Evolutionary conservation across 2,113 vertebrate species (phyloP), one percentile per base, ranked within the genome.

Genomic region (Pygoscelis antarcticus): DNA sequence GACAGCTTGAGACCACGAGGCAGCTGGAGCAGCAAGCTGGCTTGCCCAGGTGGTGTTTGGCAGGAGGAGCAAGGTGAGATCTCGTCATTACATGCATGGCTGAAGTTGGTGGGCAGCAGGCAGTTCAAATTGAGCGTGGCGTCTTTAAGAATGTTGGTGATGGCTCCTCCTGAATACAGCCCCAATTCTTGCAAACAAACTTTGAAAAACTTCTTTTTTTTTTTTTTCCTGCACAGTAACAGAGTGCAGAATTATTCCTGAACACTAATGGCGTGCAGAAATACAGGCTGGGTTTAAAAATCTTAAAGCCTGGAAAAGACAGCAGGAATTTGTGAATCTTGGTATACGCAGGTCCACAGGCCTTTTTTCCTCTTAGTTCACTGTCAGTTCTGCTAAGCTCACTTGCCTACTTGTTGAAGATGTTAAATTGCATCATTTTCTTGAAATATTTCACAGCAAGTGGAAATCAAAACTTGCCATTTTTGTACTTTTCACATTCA

Each of bases 41-140:
- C 32, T 66, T 7, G 4, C 26, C 19, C 16, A 0, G 7, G n/a
- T 6, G 54, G 4, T 17, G 42, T 14, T 62, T 2, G 8, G 30
- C 49, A 38, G 25, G 42, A 83, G 42, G 32, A 60, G n/a, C 21
- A 13, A 58, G 49, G 34, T 54, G 52, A 40, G 38, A 46, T 60
- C 32, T 30, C 12, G 8, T 61, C 36, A 2, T 4, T 8, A 1
- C 0, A 3, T 38, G 18, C 2, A 3, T 12, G 46, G 54, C 46
- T 61, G 79, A 29, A 42, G 69, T 20, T 15, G 55, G 25, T 22
- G 78, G 26, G 42, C 52, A 38, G 38, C 2, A 5, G 61, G 16
- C 29, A 6, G 27, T 9, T 74, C 52, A 16, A 3, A 7, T 8
- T 2, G 9, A 30, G 4, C 4, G 0, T 3, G 40, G 25, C 11